Evolutionary conservation across 2,113 vertebrate genomes (phyloP).

Genomic region (Hippoglossus stenolepis): DNA sequence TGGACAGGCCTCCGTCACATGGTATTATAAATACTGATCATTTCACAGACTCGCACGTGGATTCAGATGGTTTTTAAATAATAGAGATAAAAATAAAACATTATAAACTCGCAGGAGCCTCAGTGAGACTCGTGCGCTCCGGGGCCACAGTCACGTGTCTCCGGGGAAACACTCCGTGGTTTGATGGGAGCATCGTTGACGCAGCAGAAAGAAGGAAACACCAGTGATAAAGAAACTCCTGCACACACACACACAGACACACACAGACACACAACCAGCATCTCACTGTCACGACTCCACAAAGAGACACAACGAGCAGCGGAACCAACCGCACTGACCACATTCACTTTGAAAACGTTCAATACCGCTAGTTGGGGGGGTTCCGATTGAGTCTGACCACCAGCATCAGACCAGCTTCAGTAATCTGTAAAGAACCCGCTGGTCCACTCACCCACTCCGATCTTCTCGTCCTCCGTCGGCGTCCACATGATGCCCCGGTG

Average conservation of each 20-base stretch:
- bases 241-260: not conserved
- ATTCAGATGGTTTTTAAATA: no score
- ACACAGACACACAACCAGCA: not conserved
- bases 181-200: not conserved
- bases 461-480: constrained; percentile 83
- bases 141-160: not conserved
- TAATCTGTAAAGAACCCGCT: not conserved
- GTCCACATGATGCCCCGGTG: constrained; percentile 81
- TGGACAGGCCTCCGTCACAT: no score
- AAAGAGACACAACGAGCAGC: not conserved
- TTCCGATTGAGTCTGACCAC: not conserved
- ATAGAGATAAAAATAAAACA: not conserved
- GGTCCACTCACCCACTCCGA: constrained; percentile 82
- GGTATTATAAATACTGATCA: no score
- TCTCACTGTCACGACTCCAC: not conserved
- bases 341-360: no score
- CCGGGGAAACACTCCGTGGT: not conserved
- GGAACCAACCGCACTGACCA: no score
- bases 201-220: not conserved
- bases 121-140: no score
- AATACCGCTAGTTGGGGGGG: no score
- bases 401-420: not conserved
- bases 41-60: no score
- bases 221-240: not conserved
- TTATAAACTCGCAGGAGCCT: no score